Percentiles rank a stretch among this genome's conserved stretches.
Evolutionary conservation across 30 jellyfish, hydroid and myxozoan genomes (phyloP).

Genomic region (Calvadosia cruxmelitensis): DNA sequence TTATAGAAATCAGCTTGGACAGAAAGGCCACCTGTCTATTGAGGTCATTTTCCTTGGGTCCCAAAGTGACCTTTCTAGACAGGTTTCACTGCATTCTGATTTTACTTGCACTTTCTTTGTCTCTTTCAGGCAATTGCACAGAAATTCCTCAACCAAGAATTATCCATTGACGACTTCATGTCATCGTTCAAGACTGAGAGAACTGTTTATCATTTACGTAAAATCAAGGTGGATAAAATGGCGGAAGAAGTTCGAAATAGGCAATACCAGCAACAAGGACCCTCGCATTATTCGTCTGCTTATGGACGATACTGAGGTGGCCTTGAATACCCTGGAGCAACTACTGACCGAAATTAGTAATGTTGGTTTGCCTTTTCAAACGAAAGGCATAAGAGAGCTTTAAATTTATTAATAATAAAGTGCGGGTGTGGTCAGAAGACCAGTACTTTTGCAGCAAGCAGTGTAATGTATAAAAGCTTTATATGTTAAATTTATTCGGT

Average conservation of each 20-base stretch:
- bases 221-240: conserved; percentile 73
- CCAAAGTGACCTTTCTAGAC: too few species aligned
- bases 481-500: too few species aligned
- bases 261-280: conserved; percentile 8
- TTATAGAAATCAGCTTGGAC: too few species aligned
- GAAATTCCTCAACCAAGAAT: conserved; percentile 27
- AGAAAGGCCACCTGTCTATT: too few species aligned
- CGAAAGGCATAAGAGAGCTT: too few species aligned
- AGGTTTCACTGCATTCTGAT: not conserved
- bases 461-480: too few species aligned
- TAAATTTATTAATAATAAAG: too few species aligned
- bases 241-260: conserved; percentile 55
- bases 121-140: conserved; percentile 47
- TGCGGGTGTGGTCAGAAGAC: too few species aligned
- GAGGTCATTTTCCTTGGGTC: too few species aligned
- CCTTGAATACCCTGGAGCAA: not conserved
- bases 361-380: too few species aligned
- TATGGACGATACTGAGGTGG: conserved; percentile 29
- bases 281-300: conserved; percentile 27
- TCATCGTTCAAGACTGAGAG: conserved; percentile 49
- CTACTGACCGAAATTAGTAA: too few species aligned
- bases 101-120: not conserved
- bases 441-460: too few species aligned
- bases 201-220: conserved; percentile 54
- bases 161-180: conserved; percentile 61